These are phyloP conservation scores for Lordiphosa collinella DNA, from an alignment of 1,140 invertebrate species.

Conservation along the genomic window DNA sequence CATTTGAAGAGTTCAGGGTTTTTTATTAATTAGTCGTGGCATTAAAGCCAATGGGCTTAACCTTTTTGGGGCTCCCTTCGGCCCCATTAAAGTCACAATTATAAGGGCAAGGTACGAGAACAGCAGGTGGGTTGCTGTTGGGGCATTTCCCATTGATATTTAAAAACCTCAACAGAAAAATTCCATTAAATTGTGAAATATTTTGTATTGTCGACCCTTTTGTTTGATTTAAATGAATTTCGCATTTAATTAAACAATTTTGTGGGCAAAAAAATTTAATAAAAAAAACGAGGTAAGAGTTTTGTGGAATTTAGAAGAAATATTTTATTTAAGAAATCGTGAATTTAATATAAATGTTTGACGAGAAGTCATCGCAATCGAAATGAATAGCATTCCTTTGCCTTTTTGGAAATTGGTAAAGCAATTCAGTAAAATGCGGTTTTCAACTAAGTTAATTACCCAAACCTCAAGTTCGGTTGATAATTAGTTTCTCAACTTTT, in stretches of 20 bases:
- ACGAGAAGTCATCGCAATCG: too few relatives aligned
- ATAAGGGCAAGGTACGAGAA: constrained; percentile 13
- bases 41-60: constrained; percentile 38
- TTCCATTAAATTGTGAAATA: constrained; percentile 57
- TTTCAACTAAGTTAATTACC: too few relatives aligned
- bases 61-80: too few relatives aligned
- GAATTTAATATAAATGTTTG: too few relatives aligned
- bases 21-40: constrained; percentile 60
- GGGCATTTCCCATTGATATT: constrained; percentile 33
- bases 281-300: too few relatives aligned
- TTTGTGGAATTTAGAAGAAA: too few relatives aligned
- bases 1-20: constrained; percentile 20
- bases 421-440: too few relatives aligned
- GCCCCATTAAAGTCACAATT: constrained; percentile 48
- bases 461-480: too few relatives aligned
- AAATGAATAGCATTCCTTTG: too few relatives aligned
- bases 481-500: too few relatives aligned
- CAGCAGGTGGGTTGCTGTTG: constrained; percentile 22
- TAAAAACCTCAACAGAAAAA: constrained; percentile 64
- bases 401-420: too few relatives aligned
- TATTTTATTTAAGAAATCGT: too few relatives aligned
- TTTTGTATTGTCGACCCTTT: constrained; percentile 14
- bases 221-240: constrained; percentile 33
- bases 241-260: constrained; percentile 6
- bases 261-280: constrained; percentile 19